phyloP scores from a whole-genome alignment of 2,888 invertebrate genomes.

The Acrobasis suavella region DNA sequence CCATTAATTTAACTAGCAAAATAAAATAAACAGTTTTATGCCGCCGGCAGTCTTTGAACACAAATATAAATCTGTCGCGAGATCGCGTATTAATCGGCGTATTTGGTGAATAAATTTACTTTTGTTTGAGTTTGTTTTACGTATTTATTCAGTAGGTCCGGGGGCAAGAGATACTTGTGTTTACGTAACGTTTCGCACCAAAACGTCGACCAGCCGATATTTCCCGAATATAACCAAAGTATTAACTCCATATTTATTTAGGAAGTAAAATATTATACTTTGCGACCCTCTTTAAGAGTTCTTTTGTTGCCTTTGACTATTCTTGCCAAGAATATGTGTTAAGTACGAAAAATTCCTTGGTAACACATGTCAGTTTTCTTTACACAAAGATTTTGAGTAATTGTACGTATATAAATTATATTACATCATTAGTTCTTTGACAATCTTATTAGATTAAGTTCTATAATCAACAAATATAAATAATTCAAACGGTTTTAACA shows the following conservation, averaged over 20 bases:
- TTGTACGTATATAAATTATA: too few relatives aligned
- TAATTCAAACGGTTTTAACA: too few relatives aligned
- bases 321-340: background rate
- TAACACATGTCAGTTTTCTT: background rate
- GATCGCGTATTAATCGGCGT: slow-evolving; percentile 78
- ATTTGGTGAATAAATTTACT: slow-evolving; percentile 81
- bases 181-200: slow-evolving; percentile 74
- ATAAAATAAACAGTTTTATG: background rate
- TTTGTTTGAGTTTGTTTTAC: slow-evolving; percentile 78
- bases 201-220: slow-evolving; percentile 59
- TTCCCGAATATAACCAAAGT: slow-evolving; percentile 62
- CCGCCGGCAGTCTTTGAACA: slow-evolving; percentile 31
- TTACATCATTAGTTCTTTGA: too few relatives aligned
- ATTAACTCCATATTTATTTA: slow-evolving; percentile 50
- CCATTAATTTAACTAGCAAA: background rate
- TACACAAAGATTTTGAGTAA: too few relatives aligned
- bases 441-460: too few relatives aligned
- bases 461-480: too few relatives aligned
- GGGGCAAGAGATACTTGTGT: slow-evolving; percentile 62
- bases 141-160: slow-evolving; percentile 75
- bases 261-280: slow-evolving; percentile 30
- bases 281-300: slow-evolving; percentile 17
- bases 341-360: background rate
- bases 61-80: slow-evolving; percentile 71
- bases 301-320: slow-evolving; percentile 7